Conservation (phyloP, 1,140 invertebrate genomes). For the Colletes gigas region DNA sequence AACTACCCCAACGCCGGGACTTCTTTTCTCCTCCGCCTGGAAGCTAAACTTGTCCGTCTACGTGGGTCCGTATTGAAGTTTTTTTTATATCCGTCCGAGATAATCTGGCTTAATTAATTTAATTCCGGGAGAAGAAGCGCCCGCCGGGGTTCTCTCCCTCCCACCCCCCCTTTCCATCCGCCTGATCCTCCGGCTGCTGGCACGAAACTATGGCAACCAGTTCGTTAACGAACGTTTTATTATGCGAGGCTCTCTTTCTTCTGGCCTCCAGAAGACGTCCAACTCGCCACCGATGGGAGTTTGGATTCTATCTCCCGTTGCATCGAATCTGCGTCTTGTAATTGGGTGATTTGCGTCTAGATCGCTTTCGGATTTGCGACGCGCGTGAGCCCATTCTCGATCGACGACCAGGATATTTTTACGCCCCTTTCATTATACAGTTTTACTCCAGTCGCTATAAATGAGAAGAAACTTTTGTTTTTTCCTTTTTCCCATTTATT, state of each 20-base stretch:
- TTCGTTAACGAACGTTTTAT: conserved; percentile 47
- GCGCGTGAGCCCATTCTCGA: no score
- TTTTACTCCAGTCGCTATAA: no score
- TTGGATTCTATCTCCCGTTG: background rate
- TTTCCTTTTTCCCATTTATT: no score
- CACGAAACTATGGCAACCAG: conserved; percentile 46
- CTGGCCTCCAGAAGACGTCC: background rate
- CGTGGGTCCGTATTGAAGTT: conserved; percentile 25
- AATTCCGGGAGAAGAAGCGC: conserved; percentile 17
- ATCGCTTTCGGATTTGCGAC: no score
- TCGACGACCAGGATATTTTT: no score
- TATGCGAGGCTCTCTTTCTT: background rate
- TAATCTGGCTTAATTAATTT: conserved; percentile 51
- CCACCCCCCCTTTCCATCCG: background rate
- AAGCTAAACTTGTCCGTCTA: conserved; percentile 11
- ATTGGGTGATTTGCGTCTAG: background rate
- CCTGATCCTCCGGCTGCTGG: conserved; percentile 42
- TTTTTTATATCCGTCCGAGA: conserved; percentile 40
- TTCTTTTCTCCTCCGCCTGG: background rate
- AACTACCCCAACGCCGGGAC: conserved; percentile 7
- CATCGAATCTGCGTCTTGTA: background rate
- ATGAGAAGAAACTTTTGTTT: no score
- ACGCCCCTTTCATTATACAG: no score
- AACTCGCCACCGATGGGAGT: background rate
- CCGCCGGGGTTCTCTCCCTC: conserved; percentile 24